A percentile compares a stretch with the other conserved stretches of the same genome.
Evolutionary conservation across 2,797 vertebrate genomes (phyloP).

Genomic region (Taeniopygia guttata): DNA sequence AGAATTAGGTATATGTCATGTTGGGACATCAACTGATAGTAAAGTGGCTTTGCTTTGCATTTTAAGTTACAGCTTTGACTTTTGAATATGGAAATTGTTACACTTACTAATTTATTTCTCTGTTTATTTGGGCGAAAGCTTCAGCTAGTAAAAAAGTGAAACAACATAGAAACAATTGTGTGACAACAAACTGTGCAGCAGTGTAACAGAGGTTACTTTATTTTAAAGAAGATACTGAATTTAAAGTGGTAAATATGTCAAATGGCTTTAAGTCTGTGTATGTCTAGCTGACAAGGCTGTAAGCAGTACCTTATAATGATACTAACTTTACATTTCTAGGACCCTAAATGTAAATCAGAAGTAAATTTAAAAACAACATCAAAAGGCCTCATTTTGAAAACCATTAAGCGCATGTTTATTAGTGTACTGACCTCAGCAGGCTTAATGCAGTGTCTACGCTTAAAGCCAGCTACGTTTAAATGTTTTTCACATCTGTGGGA

Average conservation of each 20-base stretch:
- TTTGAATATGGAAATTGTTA: not conserved
- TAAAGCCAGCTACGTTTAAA: not conserved
- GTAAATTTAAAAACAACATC: not conserved
- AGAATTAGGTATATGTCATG: not conserved
- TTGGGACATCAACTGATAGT: not conserved
- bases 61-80: conserved; percentile 24
- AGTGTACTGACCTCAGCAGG: not conserved
- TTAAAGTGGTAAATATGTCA: not conserved
- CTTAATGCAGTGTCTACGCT: not conserved
- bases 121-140: not conserved
- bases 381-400: not conserved
- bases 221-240: not conserved
- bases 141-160: not conserved
- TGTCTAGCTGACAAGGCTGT: not conserved
- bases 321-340: not conserved
- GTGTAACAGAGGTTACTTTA: not conserved
- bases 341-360: not conserved
- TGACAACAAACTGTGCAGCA: not conserved
- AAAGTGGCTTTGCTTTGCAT: not conserved
- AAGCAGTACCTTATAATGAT: not conserved
- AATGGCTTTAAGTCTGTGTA: not conserved
- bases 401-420: not conserved
- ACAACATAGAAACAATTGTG: not conserved
- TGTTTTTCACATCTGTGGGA: not conserved
- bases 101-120: not conserved